A percentile compares a stretch with the other conserved stretches of the same genome.
Evolutionary conservation across 2,888 invertebrate species (phyloP).

Genomic region (Endotricha flammealis): DNA sequence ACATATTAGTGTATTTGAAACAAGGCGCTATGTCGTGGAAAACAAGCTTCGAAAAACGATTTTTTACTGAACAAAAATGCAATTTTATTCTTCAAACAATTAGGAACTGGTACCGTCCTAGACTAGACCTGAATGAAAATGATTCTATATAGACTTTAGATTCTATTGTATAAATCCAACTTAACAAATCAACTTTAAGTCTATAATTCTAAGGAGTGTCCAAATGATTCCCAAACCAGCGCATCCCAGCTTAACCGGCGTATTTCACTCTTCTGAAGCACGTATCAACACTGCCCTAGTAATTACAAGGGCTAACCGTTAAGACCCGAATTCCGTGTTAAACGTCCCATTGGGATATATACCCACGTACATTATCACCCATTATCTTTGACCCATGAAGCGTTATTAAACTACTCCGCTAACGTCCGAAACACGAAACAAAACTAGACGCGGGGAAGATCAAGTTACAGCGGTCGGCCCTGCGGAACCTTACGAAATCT

Average conservation of each 20-base stretch:
- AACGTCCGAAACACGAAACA: constrained; percentile 17
- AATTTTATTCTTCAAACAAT: too few species aligned
- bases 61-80: too few species aligned
- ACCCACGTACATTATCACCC: constrained; percentile 58
- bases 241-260: constrained; percentile 24
- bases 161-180: too few species aligned
- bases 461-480: constrained; percentile 30
- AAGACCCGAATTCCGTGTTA: constrained; percentile 65
- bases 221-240: constrained; percentile 32
- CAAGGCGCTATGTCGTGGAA: too few species aligned
- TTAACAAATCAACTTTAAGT: too few species aligned
- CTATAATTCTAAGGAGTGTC: constrained; percentile 5
- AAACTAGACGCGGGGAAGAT: constrained; percentile 22
- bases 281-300: constrained; percentile 56
- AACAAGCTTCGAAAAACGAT: too few species aligned
- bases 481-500: constrained; percentile 42
- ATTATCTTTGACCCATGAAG: constrained; percentile 45
- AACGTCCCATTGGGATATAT: constrained; percentile 57
- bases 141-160: too few species aligned
- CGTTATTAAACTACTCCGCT: constrained; percentile 22
- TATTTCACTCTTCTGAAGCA: constrained; percentile 32
- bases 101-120: too few species aligned
- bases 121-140: too few species aligned
- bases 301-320: constrained; percentile 67
- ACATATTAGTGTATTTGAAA: too few species aligned